Evolutionary conservation across 2,888 invertebrate genomes (phyloP).

Genomic region (Philonicus albiceps): DNA sequence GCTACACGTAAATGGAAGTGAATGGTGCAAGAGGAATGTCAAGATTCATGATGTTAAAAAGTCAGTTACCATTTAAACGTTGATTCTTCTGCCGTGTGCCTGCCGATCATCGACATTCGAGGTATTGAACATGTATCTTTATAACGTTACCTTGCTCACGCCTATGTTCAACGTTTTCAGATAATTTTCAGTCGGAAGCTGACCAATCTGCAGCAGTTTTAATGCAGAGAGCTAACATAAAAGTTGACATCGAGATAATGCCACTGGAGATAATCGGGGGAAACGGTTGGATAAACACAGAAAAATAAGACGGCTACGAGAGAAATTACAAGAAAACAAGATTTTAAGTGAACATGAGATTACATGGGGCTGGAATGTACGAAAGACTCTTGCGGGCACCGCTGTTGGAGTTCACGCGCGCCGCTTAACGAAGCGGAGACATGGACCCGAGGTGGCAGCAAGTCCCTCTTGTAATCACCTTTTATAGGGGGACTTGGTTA

Average conservation of each 20-base stretch:
- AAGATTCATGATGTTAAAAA: neutral
- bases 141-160: neutral
- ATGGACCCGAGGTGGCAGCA: neutral
- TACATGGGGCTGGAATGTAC: constrained; percentile 8
- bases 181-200: neutral
- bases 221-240: neutral
- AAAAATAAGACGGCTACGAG: neutral
- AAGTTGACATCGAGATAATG: constrained; percentile 18
- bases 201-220: neutral
- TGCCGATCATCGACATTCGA: neutral
- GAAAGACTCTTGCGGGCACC: neutral
- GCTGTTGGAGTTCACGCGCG: neutral
- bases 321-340: constrained; percentile 16
- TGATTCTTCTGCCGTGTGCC: neutral
- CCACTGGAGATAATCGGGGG: neutral
- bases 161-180: neutral
- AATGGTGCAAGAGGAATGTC: constrained; percentile 31
- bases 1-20: constrained; percentile 20
- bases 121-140: neutral
- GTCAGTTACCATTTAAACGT: constrained; percentile 11
- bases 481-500: constrained; percentile 3
- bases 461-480: constrained; percentile 21
- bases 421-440: neutral
- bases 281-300: neutral
- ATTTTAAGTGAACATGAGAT: constrained; percentile 3